phyloP scores from a whole-genome alignment of 2,797 vertebrate species.

The Poeciliopsis turneri region DNA sequence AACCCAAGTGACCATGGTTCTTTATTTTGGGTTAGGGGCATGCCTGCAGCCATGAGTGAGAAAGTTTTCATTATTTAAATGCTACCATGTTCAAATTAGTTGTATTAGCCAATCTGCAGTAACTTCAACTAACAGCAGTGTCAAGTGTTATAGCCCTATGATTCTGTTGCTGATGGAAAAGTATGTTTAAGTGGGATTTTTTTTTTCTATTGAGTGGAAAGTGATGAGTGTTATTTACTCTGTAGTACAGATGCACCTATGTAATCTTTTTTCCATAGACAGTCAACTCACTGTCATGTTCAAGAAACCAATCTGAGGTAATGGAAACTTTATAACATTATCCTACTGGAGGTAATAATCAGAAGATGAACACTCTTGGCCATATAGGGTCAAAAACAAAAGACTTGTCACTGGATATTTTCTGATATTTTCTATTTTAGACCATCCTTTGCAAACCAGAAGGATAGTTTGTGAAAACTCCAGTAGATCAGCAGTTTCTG shows the following conservation, averaged over 20 bases:
- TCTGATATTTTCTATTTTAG: background rate
- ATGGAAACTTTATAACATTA: background rate
- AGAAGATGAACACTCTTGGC: background rate
- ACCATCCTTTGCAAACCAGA: background rate
- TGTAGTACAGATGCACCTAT: background rate
- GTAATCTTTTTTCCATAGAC: background rate
- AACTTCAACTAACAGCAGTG: slow-evolving; percentile 57
- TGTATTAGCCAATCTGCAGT: slow-evolving; percentile 44
- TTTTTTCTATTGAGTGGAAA: background rate
- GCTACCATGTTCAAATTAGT: slow-evolving; percentile 35
- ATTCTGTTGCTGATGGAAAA: slow-evolving; percentile 28
- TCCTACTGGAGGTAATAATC: background rate
- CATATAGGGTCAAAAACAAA: background rate
- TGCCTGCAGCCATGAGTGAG: slow-evolving; percentile 22
- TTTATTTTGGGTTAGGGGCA: slow-evolving; percentile 37
- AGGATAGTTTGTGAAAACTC: background rate
- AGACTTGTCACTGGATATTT: background rate
- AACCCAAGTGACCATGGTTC: slow-evolving; percentile 21
- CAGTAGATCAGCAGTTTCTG: background rate
- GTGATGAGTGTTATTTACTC: background rate
- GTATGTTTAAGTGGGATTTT: slow-evolving; percentile 5
- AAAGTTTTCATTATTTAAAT: slow-evolving; percentile 57
- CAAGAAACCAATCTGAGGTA: background rate
- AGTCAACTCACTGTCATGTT: background rate
- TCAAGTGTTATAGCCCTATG: slow-evolving; percentile 57